phyloP scores from a whole-genome alignment of 2,888 invertebrate species.

The Temnothorax unifasciatus region DNA sequence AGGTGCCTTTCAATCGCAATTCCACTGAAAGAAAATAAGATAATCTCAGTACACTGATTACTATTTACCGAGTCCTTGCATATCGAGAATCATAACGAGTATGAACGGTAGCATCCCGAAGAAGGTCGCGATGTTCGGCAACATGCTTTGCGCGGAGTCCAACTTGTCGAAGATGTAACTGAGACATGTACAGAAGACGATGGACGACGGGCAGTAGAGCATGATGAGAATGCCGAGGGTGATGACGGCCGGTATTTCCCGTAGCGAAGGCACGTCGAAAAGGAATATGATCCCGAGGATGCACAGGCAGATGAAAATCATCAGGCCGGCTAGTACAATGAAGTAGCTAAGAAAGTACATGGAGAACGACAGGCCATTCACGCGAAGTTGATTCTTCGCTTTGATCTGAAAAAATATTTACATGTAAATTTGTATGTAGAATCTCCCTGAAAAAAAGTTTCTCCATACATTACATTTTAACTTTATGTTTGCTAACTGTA shows the following conservation, averaged over 20 bases:
- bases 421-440: neutral
- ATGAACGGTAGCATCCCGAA: slow-evolving; percentile 92
- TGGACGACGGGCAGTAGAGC: slow-evolving; percentile 92
- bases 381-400: slow-evolving; percentile 93
- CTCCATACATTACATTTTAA: neutral
- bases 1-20: neutral
- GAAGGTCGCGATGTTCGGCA: slow-evolving; percentile 92
- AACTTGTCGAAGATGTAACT: slow-evolving; percentile 94
- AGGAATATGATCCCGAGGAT: slow-evolving; percentile 89
- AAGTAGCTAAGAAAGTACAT: slow-evolving; percentile 93
- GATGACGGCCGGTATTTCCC: slow-evolving; percentile 90
- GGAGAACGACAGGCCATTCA: slow-evolving; percentile 92
- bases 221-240: slow-evolving; percentile 90
- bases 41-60: neutral
- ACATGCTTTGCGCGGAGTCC: slow-evolving; percentile 93
- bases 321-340: slow-evolving; percentile 90
- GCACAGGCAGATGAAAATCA: slow-evolving; percentile 90
- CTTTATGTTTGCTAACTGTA: neutral
- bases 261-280: slow-evolving; percentile 91
- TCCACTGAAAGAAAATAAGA: neutral
- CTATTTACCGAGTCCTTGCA: slow-evolving; percentile 90
- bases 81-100: slow-evolving; percentile 91
- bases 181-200: slow-evolving; percentile 92
- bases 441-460: neutral
- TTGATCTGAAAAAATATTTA: slow-evolving; percentile 89